A percentile compares a stretch with the other conserved stretches of the same genome.
Evolutionary conservation across 2,888 invertebrate species (phyloP).

Genomic region (Tetragnatha montana): DNA sequence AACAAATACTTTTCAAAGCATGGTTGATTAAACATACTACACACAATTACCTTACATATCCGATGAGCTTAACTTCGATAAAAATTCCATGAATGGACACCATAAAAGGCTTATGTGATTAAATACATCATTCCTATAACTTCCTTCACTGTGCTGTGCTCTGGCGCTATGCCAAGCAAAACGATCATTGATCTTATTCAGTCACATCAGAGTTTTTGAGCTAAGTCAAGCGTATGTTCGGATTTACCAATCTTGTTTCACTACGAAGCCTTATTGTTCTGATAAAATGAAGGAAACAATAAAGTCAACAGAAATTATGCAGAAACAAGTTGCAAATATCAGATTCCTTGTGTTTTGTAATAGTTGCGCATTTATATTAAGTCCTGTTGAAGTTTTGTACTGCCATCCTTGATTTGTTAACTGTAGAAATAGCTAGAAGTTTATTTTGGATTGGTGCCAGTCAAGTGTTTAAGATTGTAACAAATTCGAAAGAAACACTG

Average conservation of each 20-base stretch:
- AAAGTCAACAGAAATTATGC: neutral
- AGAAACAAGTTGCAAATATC: neutral
- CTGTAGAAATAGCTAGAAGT: too few species aligned
- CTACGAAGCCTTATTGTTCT: neutral
- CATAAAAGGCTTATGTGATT: slow-evolving; percentile 9
- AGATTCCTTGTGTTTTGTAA: neutral
- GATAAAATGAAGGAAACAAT: neutral
- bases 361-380: neutral
- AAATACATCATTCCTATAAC: neutral
- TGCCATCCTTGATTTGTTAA: too few species aligned
- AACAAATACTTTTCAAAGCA: too few species aligned
- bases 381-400: too few species aligned
- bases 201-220: neutral
- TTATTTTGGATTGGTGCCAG: too few species aligned
- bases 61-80: neutral
- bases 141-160: neutral
- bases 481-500: too few species aligned
- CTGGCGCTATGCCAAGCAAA: slow-evolving; percentile 26
- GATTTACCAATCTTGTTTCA: neutral
- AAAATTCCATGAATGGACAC: neutral
- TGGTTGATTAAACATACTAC: too few species aligned
- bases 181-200: slow-evolving; percentile 21
- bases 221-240: neutral
- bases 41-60: neutral
- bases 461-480: too few species aligned